Base-by-base conservation (phyloP, 2,113 vertebrate genomes). In the Carassius carassius region DNA sequence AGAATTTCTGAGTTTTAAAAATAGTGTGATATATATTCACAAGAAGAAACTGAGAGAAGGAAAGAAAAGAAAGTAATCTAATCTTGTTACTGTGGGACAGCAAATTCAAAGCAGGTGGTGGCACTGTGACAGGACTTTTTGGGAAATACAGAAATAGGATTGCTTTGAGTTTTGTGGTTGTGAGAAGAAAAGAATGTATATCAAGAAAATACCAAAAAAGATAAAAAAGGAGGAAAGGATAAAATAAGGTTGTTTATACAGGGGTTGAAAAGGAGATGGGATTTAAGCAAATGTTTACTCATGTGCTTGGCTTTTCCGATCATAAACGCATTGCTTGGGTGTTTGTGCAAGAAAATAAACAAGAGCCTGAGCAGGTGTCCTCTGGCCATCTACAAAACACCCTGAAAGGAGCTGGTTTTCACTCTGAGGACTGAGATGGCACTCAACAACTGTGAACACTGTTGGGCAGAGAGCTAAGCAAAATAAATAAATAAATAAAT, bases 321-420 rank as follows among this genome's bases (percentile, higher is more conserved):
- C 72, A 87, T 89, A 92, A 90, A 92, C 90, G 81, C 44, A 67
- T 25, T 47, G 47, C 56, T 65, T 67, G 84, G 85, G 73, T 90
- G 91, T 92, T 93, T 92, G 90, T 85, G 80, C 83, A 86, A 87
- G 83, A 89, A 86, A 85, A 23, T 72, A 79, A 91, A 81, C 84
- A 90, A 90, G 90, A 81, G 82, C 84, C 82, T 37, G 63, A 87
- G 87, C 93, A 94, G 94, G 94, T 95, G 94, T 92, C 90, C 87
- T 88, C 87, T 85, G 85, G 86, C 85, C 87, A 85, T 86, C 88
- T 47, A 89, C 74, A 67, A 88, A 90, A 90, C 83, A 89, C 79
- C 87, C 90, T 74, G 63, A 41, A 73, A 73, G 35, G 25, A 72
- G 67, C 77, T 60, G 49, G 25, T 75, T 70, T 78, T 49, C 70